phyloP scores from a whole-genome alignment of 2,113 vertebrate genomes.

The Halcyon malimbica region DNA sequence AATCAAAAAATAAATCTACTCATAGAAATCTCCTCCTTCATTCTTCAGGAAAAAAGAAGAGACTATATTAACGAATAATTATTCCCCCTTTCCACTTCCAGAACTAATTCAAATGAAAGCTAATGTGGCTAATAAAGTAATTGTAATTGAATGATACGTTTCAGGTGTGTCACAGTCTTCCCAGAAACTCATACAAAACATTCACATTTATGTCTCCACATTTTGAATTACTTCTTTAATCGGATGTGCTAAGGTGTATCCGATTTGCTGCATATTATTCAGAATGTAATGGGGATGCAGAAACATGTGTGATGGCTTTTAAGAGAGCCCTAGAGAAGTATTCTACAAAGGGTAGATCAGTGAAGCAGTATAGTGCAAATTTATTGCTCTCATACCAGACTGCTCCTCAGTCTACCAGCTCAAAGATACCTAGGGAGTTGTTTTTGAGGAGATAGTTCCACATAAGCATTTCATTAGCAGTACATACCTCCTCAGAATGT shows the following conservation, averaged over 20 bases:
- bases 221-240: not conserved
- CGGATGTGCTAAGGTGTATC: not conserved
- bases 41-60: not conserved
- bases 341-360: conserved; percentile 49
- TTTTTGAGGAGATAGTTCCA: not conserved
- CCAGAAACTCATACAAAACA: not conserved
- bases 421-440: conserved; percentile 28
- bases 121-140: conserved; percentile 27
- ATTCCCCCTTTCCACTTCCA: not conserved
- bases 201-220: not conserved
- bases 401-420: not conserved
- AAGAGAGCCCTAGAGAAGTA: conserved; percentile 55
- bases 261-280: not conserved
- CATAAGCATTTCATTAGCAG: not conserved
- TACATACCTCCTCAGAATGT: not conserved
- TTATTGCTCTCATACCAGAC: conserved; percentile 21
- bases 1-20: not conserved
- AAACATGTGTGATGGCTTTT: conserved; percentile 41
- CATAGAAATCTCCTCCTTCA: not conserved
- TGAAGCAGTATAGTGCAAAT: conserved; percentile 22
- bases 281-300: conserved; percentile 14
- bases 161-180: not conserved
- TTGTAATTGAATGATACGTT: not conserved
- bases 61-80: not conserved
- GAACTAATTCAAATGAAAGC: conserved; percentile 1